Base-by-base conservation (phyloP, 2,113 vertebrate genomes). In the Meles meles region DNA sequence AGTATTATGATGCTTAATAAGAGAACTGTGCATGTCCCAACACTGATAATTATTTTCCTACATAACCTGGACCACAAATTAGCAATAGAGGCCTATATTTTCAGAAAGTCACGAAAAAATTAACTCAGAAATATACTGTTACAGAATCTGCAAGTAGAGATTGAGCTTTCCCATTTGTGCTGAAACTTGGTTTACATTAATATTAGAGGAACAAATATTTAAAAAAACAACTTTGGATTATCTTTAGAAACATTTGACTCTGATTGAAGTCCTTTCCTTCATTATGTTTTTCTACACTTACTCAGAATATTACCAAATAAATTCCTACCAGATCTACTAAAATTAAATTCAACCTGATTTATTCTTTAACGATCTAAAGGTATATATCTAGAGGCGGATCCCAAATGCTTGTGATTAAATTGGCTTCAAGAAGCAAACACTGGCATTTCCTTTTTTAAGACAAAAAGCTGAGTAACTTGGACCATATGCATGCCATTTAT, bases 131-230 rank as follows among this genome's bases (percentile, higher is more conserved):
- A 85, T 67, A 79, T n/a, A 76, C 42, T 74, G 6, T 34, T 76
- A 3, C 81, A 81, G 47, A 94, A 88, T 85, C 2, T 69, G 0
- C 12, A 92, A 8, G 3, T 39, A 23, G 10, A 88, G 2, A 61
- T 61, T 34, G 14, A 84, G 49, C 27, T 92, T 94, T 93, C 3
- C 7, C 69, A 27, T 18, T 93, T 79, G 15, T 85, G 18, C 37
- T 61, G 12, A 92, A 89, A 94, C 37, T 80, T 83, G 37, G 77
- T 94, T 93, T 86, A 93, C 39, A 57, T 91, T 84, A 79, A 3
- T 52, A 76, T 47, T 84, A 84, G 7, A 96, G 23, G 31, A 49
- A 34, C 15, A 83, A 76, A 65, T 8, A 49, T 59, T 39, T 42
- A 42, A 20, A 49, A 25, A 31, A 34, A 47, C 52, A n/a, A 7